phyloP scores from a whole-genome alignment of 1,140 invertebrate genomes.

The Pseudomyrmex pallidus region DNA sequence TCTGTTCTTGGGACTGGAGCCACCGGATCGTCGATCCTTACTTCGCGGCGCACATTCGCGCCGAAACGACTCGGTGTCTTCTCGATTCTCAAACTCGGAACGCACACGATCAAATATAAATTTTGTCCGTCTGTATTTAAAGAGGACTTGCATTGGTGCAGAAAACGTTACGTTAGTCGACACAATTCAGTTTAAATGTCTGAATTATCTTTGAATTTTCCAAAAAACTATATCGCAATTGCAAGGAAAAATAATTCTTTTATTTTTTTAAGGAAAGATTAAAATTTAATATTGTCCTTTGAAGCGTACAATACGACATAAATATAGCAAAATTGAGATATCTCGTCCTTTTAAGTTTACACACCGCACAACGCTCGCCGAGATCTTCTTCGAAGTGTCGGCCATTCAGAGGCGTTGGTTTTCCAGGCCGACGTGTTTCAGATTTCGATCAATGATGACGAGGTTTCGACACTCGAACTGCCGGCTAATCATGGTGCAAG shows the following conservation, averaged over 20 bases:
- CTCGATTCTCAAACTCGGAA: background rate
- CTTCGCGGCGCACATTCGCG: slow-evolving; percentile 62
- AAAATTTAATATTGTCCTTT: too few relatives aligned
- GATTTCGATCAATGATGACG: slow-evolving; percentile 76
- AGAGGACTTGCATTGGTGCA: too few relatives aligned
- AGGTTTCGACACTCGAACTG: slow-evolving; percentile 73
- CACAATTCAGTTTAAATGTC: too few relatives aligned
- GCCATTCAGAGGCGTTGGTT: slow-evolving; percentile 17
- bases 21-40: slow-evolving; percentile 72
- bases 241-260: too few relatives aligned
- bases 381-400: slow-evolving; percentile 4
- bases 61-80: slow-evolving; percentile 32
- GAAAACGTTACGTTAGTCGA: too few relatives aligned
- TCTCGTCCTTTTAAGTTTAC: too few relatives aligned
- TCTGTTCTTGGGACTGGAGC: slow-evolving; percentile 78
- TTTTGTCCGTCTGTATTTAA: background rate
- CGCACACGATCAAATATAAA: background rate
- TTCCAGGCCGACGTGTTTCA: slow-evolving; percentile 51
- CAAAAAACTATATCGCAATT: too few relatives aligned
- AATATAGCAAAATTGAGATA: too few relatives aligned
- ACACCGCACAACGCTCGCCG: too few relatives aligned
- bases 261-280: too few relatives aligned
- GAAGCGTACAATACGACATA: too few relatives aligned
- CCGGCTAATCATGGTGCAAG: slow-evolving; percentile 78
- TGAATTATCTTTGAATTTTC: too few relatives aligned